Conservation (phyloP, 2,113 vertebrate species). For the Bettongia penicillata region DNA sequence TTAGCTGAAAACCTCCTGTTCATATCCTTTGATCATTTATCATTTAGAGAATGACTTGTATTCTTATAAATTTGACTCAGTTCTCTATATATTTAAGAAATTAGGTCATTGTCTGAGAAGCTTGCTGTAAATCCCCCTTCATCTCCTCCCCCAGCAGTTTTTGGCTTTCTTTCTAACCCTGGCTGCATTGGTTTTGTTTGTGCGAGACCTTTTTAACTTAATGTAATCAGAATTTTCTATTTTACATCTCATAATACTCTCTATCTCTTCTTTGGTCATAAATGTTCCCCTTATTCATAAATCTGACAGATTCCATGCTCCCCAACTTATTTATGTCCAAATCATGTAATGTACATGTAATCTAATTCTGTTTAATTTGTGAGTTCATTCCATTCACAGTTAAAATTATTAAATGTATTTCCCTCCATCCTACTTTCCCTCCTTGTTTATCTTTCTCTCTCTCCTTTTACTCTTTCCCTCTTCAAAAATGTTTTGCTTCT, state of each 20-base stretch:
- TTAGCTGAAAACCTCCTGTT: not conserved
- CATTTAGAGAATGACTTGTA: not conserved
- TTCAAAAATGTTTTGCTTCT: not conserved
- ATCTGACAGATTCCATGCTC: not conserved
- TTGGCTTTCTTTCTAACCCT: not conserved
- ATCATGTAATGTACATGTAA: not conserved
- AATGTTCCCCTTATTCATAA: not conserved
- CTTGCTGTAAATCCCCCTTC: not conserved
- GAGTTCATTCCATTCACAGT: not conserved
- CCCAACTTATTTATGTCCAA: not conserved
- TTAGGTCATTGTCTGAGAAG: not conserved
- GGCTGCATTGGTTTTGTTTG: not conserved
- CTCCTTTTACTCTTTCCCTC: not conserved
- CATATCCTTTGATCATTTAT: not conserved
- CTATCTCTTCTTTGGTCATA: not conserved
- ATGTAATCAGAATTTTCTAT: not conserved
- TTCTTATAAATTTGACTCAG: not conserved
- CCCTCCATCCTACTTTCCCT: not conserved
- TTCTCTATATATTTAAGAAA: not conserved
- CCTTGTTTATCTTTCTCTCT: not conserved
- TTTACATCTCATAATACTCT: not conserved
- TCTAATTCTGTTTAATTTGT: not conserved
- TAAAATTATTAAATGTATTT: not conserved
- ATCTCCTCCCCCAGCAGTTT: not conserved
- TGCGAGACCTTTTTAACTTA: not conserved